Evolutionary conservation across 2,797 vertebrate genomes (phyloP).

Genomic region (Lemur catta): DNA sequence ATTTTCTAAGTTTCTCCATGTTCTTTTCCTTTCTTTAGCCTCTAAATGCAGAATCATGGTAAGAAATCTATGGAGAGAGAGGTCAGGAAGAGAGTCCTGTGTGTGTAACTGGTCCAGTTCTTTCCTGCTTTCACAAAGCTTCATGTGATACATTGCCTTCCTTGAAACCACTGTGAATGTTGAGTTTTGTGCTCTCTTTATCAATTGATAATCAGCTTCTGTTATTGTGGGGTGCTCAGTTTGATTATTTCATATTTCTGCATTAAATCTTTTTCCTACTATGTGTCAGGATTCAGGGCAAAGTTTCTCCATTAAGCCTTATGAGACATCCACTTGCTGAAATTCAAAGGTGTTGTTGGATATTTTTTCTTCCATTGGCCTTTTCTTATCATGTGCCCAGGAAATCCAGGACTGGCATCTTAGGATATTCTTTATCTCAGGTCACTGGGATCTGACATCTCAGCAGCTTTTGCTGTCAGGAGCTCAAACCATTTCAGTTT

Average conservation of each 20-base stretch:
- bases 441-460: conserved; percentile 9
- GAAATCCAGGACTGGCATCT: background rate
- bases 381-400: background rate
- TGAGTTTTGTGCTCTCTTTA: background rate
- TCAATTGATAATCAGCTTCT: background rate
- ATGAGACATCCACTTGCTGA: background rate
- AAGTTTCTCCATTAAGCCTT: conserved; percentile 1
- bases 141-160: background rate
- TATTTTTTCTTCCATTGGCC: background rate
- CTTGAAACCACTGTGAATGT: background rate
- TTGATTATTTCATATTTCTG: background rate
- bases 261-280: background rate
- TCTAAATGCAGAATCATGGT: background rate
- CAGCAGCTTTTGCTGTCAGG: background rate
- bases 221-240: background rate
- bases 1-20: background rate
- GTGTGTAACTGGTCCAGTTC: background rate
- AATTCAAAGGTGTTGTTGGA: background rate
- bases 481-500: background rate
- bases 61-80: background rate
- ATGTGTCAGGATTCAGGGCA: background rate
- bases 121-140: background rate
- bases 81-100: background rate
- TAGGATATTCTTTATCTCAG: background rate
- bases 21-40: background rate